Evolutionary conservation across 2,113 vertebrate species (phyloP), one percentile per base, ranked within the genome.

Genomic region (Rhinichthys klamathensis): DNA sequence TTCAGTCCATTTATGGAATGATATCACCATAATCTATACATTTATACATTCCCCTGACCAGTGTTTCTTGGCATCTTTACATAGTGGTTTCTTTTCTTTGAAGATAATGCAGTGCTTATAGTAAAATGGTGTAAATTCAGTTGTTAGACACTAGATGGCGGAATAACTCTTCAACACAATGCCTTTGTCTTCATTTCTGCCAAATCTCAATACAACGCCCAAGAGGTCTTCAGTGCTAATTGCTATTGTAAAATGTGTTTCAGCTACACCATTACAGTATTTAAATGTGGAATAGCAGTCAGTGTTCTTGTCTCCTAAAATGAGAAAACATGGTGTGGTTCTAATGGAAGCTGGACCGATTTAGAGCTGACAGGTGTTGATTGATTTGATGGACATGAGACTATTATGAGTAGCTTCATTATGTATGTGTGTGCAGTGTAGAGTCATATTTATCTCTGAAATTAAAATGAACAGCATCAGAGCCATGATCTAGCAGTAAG

Each of bases 61-160:
- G 23, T 25, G 15, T 73, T 9, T n/a, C 1, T 77, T 75, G 44
- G 6, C 6, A 16, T 75, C n/a, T 75, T 30, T 51, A 49, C n/a
- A 7, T 79, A 2, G 25, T 61, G 12, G 1, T 65, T 30, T 21
- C 8, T 54, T 44, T 46, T 80, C 58, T 46, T 67, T 8, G 21
- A 56, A 30, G n/a, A 44, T 27, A 6, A 6, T 49, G 11, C 18
- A 44, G 7, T n/a, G n/a, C 82, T 30, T 60, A 5, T 49, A 49
- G 21, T 51, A 15, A 73, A 73, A 21, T 9, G 4, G 27, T 67
- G 56, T 6, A 41, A n/a, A 63, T 75, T 25, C 56, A n/a, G 7
- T 51, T 25, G 13, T 81, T 51, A 41, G 41, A 83, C 92, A 92
- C 91, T 90, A 93, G 93, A 92, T 93, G 93, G 93, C 91, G 92